Base-by-base conservation (phyloP, 2,888 invertebrate species). In the Pristionchus entomophagus region DNA sequence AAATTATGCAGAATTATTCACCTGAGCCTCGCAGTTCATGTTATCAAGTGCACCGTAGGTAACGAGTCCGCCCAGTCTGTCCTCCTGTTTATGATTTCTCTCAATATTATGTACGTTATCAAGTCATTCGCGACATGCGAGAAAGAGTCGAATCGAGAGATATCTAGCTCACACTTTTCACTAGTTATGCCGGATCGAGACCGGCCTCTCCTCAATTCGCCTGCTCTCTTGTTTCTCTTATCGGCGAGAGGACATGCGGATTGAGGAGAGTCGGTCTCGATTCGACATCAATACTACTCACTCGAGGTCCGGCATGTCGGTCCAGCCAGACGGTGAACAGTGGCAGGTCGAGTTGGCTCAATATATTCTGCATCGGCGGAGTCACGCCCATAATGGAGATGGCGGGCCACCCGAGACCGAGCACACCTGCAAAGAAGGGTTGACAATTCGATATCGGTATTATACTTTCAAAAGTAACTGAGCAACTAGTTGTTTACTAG, bases 331-430 rank as follows among this genome's bases (percentile, higher is more conserved):
- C 99, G 41, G 98, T 97, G 95, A 99, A 99, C 77, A 98, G 94
- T 0, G 97, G 96, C 90, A 95, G 93, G 32, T 91, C 89, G 2
- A 94, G 90, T 94, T 98, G 97, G 77, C 95, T 95, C 87, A 97
- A 95, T 96, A 99, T 96, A 94, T 96, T 96, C 94, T 98, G 96
- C 94, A 99, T 97, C 83, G 97, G 97, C 0, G 99, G 97, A 62
- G 95, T 95, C 83, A 99, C 98, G 87, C 96, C 96, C 95, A 98
- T 97, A 87, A 98, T 97, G 0, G 98, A 95, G 93, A 99, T 89
- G 29, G 90, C 87, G 85, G 91, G 92, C 91, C 91, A 92, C 86
- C 91, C 92, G 73, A 92, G 89, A 83, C 92, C 92, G 41, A 73
- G 59, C n/a, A 85, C 59, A 12, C 88, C 88, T 85, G 86, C 84